Conservation (phyloP, 2,888 invertebrate species). For the Hyposoter dolosus region DNA sequence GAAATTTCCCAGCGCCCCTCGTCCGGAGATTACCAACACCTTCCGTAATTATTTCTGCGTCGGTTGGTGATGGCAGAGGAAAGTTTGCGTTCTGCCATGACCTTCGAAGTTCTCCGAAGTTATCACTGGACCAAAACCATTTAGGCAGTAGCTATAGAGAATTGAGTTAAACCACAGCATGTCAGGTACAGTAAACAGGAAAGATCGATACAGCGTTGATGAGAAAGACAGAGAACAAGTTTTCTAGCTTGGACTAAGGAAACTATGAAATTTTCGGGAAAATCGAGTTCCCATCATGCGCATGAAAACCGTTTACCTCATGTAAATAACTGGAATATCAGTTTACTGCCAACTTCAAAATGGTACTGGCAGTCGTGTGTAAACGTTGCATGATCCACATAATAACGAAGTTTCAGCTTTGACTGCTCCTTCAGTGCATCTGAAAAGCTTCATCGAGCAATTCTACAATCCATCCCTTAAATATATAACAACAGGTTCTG, state of each 20-base stretch:
- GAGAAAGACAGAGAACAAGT: background rate
- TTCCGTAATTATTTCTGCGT: slow-evolving; percentile 31
- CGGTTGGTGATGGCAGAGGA: slow-evolving; percentile 32
- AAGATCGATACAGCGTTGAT: slow-evolving; percentile 15
- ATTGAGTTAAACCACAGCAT: slow-evolving; percentile 17
- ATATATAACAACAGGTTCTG: background rate
- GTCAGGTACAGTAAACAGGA: slow-evolving; percentile 46
- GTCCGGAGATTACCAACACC: slow-evolving; percentile 25
- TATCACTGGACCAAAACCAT: slow-evolving; percentile 26
- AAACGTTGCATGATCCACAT: background rate
- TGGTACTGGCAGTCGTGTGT: background rate
- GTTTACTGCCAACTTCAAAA: slow-evolving; percentile 31
- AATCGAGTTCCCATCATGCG: slow-evolving; percentile 36
- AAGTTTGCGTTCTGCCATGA: slow-evolving; percentile 31
- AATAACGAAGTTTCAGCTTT: slow-evolving; percentile 4
- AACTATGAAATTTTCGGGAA: slow-evolving; percentile 17
- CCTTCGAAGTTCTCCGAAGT: slow-evolving; percentile 43
- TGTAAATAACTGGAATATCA: slow-evolving; percentile 30
- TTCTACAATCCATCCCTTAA: background rate
- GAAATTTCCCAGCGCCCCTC: background rate
- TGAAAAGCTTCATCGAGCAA: slow-evolving; percentile 16
- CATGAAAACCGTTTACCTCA: slow-evolving; percentile 22
- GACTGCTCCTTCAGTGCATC: slow-evolving; percentile 11
- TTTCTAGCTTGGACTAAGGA: background rate
- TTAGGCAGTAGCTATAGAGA: slow-evolving; percentile 28